Evolutionary conservation across 1,140 invertebrate genomes (phyloP).

Genomic region (Hirudo medicinalis): DNA sequence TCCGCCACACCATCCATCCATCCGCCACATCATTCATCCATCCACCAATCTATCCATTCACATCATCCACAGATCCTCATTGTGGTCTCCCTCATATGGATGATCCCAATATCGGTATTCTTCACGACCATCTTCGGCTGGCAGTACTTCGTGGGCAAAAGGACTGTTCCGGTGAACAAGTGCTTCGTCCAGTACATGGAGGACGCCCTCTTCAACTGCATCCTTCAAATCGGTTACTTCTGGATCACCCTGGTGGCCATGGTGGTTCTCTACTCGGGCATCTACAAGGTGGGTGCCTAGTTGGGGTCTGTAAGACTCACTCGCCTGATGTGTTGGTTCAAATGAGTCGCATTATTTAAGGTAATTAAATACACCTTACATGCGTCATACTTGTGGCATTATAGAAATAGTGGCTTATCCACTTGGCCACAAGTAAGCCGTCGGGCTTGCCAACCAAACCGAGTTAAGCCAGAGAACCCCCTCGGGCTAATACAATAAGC

Average conservation of each 20-base stretch:
- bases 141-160: slow-evolving; percentile 87
- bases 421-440: too few species aligned
- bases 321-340: not conserved
- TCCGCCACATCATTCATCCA: not conserved
- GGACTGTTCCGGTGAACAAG: slow-evolving; percentile 54
- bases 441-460: too few species aligned
- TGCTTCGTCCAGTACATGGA: slow-evolving; percentile 96
- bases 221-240: slow-evolving; percentile 91
- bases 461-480: too few species aligned
- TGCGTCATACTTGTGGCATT: not conserved
- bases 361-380: not conserved
- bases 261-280: slow-evolving; percentile 70
- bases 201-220: slow-evolving; percentile 90
- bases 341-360: not conserved
- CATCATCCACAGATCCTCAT: not conserved
- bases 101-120: slow-evolving; percentile 86
- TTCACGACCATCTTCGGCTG: slow-evolving; percentile 98
- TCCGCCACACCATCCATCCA: not conserved
- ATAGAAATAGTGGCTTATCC: too few species aligned
- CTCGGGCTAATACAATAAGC: too few species aligned
- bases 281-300: slow-evolving; percentile 62
- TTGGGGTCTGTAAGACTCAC: not conserved
- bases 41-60: not conserved
- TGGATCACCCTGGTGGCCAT: slow-evolving; percentile 65
- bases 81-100: slow-evolving; percentile 64